These are phyloP conservation scores for Hypotaenidia okinawae DNA, from an alignment of 2,797 vertebrate genomes.

Conservation along the genomic window DNA sequence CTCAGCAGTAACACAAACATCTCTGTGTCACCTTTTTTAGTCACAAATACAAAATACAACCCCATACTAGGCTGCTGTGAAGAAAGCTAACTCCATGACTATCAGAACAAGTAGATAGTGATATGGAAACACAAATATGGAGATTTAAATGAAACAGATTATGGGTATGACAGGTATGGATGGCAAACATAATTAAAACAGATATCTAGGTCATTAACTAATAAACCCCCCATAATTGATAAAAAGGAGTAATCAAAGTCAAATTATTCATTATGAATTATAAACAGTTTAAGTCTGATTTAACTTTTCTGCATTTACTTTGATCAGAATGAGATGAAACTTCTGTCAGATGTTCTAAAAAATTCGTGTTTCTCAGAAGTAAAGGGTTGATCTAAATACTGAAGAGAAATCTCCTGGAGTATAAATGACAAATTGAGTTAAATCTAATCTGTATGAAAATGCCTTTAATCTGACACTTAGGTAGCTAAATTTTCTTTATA, in stretches of 20 bases:
- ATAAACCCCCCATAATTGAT: neutral
- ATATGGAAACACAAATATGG: neutral
- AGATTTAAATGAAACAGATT: neutral
- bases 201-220: neutral
- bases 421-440: neutral
- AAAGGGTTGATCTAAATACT: neutral
- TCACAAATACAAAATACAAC: neutral
- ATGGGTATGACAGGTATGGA: neutral
- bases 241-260: neutral
- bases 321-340: neutral
- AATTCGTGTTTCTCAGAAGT: neutral
- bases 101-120: neutral
- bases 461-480: neutral
- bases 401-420: neutral
- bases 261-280: neutral
- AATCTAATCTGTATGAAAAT: neutral
- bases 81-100: neutral
- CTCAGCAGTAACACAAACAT: neutral
- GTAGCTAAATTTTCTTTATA: neutral
- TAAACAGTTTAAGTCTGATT: neutral
- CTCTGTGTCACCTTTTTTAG: neutral
- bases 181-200: constrained; percentile 1
- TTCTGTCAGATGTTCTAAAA: neutral
- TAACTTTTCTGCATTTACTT: neutral
- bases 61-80: neutral